phyloP scores from a whole-genome alignment of 64 coral and sea anemone species.

The Anthopleura sola region DNA sequence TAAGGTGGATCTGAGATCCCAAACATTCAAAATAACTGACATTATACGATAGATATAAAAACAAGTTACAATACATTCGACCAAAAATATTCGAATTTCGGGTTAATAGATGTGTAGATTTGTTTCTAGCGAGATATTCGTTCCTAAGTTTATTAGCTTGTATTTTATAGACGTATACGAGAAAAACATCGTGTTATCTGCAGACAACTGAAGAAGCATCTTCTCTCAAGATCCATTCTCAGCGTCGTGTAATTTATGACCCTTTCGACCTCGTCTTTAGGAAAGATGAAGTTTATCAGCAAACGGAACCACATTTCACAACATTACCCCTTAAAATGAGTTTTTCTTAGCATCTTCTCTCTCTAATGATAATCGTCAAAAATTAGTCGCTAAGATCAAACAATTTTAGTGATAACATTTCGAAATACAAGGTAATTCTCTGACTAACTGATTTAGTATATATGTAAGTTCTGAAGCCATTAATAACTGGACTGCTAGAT shows the following conservation, averaged over 20 bases:
- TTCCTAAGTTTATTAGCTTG: neutral
- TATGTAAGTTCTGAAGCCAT: constrained; percentile 7
- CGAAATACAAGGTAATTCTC: neutral
- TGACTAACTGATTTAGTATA: neutral
- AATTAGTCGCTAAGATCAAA: neutral
- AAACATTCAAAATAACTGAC: constrained; percentile 1
- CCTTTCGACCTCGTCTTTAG: constrained; percentile 12
- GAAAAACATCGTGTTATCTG: neutral
- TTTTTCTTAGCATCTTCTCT: neutral
- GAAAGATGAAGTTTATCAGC: neutral
- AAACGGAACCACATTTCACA: constrained; percentile 1
- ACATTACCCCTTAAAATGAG: neutral
- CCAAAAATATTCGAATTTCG: neutral
- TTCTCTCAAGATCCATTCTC: neutral
- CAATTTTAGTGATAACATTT: neutral
- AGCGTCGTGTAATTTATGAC: constrained; percentile 23
- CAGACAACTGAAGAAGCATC: neutral
- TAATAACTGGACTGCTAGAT: constrained; percentile 9
- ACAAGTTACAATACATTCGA: neutral
- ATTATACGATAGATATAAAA: neutral
- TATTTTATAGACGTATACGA: neutral
- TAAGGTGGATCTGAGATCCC: neutral
- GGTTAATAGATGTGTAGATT: neutral
- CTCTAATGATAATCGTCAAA: neutral
- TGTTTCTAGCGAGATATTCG: neutral